Conservation (phyloP, 1,140 invertebrate genomes). For the Drosophila sp. region DNA sequence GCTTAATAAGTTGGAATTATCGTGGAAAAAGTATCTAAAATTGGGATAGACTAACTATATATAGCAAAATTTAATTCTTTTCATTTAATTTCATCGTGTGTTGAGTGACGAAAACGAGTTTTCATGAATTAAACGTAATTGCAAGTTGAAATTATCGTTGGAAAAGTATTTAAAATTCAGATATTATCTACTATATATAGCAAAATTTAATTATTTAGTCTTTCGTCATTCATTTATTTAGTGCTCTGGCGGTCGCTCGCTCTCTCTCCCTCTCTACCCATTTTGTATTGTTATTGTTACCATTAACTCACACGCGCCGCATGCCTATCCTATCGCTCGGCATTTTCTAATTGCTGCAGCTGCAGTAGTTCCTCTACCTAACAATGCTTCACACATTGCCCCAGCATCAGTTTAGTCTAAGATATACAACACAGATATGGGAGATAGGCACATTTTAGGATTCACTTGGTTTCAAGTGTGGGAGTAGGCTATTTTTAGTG, state of each 20-base stretch:
- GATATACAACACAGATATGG: conserved; percentile 5
- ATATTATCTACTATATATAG: no score
- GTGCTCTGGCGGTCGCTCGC: background rate
- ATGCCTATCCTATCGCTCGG: conserved; percentile 55
- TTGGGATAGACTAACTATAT: no score
- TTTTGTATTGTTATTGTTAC: conserved; percentile 58
- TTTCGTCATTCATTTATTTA: no score
- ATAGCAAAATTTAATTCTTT: no score
- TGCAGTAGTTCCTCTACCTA: conserved; percentile 38
- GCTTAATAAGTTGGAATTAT: background rate
- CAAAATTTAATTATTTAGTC: no score
- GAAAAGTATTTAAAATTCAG: no score
- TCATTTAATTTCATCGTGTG: background rate
- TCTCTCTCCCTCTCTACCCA: conserved; percentile 1
- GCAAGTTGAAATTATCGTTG: background rate
- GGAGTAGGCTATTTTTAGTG: conserved; percentile 41
- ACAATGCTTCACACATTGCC: conserved; percentile 75
- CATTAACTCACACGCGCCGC: conserved; percentile 61
- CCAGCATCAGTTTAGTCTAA: conserved; percentile 15
- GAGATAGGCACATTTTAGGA: conserved; percentile 18
- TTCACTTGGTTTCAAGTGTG: conserved; percentile 1
- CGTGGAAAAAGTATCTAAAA: no score
- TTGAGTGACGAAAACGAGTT: background rate
- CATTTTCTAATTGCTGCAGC: conserved; percentile 73
- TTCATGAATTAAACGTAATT: conserved; percentile 33